Base-by-base conservation (phyloP, 2,113 vertebrate genomes). In the Procapra przewalskii region DNA sequence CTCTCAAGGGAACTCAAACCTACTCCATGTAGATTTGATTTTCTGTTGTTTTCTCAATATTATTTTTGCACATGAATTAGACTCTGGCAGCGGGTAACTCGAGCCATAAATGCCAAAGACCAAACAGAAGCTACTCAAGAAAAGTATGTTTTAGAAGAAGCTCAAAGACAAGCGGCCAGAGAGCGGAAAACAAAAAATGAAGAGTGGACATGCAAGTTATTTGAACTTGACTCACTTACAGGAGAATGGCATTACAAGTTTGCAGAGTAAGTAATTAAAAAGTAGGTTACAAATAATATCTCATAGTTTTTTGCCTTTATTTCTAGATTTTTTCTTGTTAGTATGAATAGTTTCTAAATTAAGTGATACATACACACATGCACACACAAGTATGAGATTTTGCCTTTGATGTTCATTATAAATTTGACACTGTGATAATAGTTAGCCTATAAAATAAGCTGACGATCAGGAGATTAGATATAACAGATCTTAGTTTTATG, bases 211-310 rank as follows among this genome's bases (percentile, higher is more conserved):
- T 99, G 99, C 40, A 99, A 98, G 23, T 99, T 99, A 96, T 99
- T 99, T 0, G 99, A 99, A 92, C 99, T 99, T 96, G 99, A 99
- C 98, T 90, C 99, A n/a, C 62, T 99, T 97, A 99, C 99, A 2
- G 99, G 99, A 98, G 99, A 99, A 98, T 99, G 99, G 99, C 99
- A 99, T 98, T 99, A 99, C 96, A 99, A 98, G 99, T 99, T 99
- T 59, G 99, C 99, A 1, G 99, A 99, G 99, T 99, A 98, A 99
- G 99, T 99, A 86, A 79, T 55, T 83, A 97, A 31, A 48, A 11
- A 88, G 1, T 23, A 82, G 29, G 80, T 95, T 93, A 79, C 54
- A 88, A 64, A 80, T 27, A 52, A 40, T 87, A 36, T 31, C 21
- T 84, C 36, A 77, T 77, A 52, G 7, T 8, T 62, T 67, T 1